A percentile compares a stretch with the other conserved stretches of the same genome.
Evolutionary conservation across 2,888 invertebrate species (phyloP).

Genomic region (Polymixis lichenea): DNA sequence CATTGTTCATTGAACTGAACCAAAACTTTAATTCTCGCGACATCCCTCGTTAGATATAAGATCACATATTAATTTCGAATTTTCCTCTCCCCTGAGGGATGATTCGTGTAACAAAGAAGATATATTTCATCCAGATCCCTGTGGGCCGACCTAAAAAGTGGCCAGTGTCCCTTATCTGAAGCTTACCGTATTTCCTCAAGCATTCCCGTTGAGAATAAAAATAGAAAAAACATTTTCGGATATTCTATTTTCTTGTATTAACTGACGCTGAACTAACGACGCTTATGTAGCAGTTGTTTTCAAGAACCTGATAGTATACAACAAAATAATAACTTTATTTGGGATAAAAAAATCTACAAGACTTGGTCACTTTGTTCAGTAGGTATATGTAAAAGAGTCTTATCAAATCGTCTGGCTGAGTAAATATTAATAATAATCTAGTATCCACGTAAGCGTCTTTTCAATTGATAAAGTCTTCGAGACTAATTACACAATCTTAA

Average conservation of each 20-base stretch:
- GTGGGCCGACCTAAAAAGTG: slow-evolving; percentile 44
- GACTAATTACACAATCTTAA: neutral
- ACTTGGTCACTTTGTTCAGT: neutral
- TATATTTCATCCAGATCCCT: slow-evolving; percentile 43
- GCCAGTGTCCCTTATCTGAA: slow-evolving; percentile 26
- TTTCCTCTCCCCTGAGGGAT: slow-evolving; percentile 32
- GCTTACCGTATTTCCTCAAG: slow-evolving; percentile 45
- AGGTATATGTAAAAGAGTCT: neutral
- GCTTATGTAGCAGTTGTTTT: slow-evolving; percentile 3
- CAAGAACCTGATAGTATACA: neutral
- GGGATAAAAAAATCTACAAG: neutral
- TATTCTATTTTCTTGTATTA: slow-evolving; percentile 19
- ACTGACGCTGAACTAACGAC: slow-evolving; percentile 30
- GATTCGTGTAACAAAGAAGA: slow-evolving; percentile 36
- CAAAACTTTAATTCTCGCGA: slow-evolving; percentile 34
- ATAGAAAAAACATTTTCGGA: slow-evolving; percentile 20
- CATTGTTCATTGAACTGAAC: slow-evolving; percentile 3
- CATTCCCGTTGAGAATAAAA: slow-evolving; percentile 23
- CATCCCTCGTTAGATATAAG: slow-evolving; percentile 11
- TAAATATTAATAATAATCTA: neutral
- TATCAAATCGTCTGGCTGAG: neutral
- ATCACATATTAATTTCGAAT: slow-evolving; percentile 32
- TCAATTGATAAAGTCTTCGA: neutral
- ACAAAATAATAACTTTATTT: slow-evolving; percentile 3
- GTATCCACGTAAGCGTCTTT: neutral